Percentiles rank a stretch among this genome's conserved stretches.
phyloP scores from a whole-genome alignment of 1,140 invertebrate genomes.

The Drosophila littoralis region DNA sequence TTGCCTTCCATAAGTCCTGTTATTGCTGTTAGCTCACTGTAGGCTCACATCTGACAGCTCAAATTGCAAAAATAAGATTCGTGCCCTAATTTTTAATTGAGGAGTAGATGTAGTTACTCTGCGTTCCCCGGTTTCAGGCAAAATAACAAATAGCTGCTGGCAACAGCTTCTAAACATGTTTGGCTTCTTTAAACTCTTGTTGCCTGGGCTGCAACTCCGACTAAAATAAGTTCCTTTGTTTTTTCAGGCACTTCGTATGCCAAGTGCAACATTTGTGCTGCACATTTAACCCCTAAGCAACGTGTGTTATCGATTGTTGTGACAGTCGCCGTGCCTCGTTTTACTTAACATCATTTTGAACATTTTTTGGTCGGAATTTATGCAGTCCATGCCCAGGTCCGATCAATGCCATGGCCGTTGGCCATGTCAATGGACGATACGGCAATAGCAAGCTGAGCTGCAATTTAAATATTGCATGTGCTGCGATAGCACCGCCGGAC shows the following conservation, averaged over 20 bases:
- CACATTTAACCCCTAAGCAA: slow-evolving; percentile 17
- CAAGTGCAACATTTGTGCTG: slow-evolving; percentile 8
- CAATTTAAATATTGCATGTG: slow-evolving; percentile 80
- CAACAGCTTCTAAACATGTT: too few relatives aligned
- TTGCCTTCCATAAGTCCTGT: too few relatives aligned
- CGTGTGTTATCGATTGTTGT: slow-evolving; percentile 40
- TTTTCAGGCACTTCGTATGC: not conserved
- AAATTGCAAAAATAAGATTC: too few relatives aligned
- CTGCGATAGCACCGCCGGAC: slow-evolving; percentile 22
- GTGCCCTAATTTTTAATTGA: too few relatives aligned
- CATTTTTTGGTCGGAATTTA: slow-evolving; percentile 53
- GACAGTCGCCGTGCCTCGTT: slow-evolving; percentile 39
- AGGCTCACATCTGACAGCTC: too few relatives aligned
- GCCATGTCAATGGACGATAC: slow-evolving; percentile 63
- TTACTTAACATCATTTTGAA: slow-evolving; percentile 50
- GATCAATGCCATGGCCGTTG: slow-evolving; percentile 75
- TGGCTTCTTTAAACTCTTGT: too few relatives aligned
- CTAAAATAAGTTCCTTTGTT: not conserved
- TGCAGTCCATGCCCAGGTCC: slow-evolving; percentile 40
- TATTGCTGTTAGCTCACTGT: too few relatives aligned
- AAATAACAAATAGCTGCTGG: too few relatives aligned
- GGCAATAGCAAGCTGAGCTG: slow-evolving; percentile 31
- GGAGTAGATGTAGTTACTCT: too few relatives aligned
- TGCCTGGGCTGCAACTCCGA: too few relatives aligned
- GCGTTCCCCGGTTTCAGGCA: too few relatives aligned